Conservation (phyloP, 2,113 vertebrate genomes). For the Pseudopodoces humilis region DNA sequence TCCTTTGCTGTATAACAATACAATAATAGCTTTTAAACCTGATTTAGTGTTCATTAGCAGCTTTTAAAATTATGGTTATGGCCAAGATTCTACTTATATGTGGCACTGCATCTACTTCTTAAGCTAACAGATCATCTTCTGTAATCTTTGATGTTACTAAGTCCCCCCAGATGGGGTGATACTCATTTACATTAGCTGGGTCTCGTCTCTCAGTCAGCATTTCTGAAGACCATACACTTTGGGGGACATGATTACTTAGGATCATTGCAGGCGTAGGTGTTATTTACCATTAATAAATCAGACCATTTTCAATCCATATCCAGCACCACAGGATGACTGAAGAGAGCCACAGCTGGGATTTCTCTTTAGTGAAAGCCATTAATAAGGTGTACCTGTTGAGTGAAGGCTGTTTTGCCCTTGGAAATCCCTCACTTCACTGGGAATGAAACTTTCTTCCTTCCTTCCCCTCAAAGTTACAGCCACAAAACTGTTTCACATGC, state of each 20-base stretch:
- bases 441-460: not conserved
- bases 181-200: accelerated
- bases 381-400: not conserved
- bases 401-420: not conserved
- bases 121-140: not conserved
- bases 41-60: not conserved
- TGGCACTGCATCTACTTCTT: not conserved
- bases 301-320: accelerated
- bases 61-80: not conserved
- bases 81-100: not conserved
- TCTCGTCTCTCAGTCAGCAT: not conserved
- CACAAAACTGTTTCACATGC: accelerated
- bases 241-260: not conserved
- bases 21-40: not conserved
- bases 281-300: not conserved
- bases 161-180: not conserved
- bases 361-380: not conserved
- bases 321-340: not conserved
- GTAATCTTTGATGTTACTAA: not conserved
- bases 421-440: not conserved
- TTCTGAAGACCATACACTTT: not conserved
- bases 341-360: not conserved
- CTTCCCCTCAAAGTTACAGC: not conserved
- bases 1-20: not conserved
- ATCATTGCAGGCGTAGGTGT: accelerated